Conservation (phyloP, 2,797 vertebrate genomes). For the Poecilia wingei region DNA sequence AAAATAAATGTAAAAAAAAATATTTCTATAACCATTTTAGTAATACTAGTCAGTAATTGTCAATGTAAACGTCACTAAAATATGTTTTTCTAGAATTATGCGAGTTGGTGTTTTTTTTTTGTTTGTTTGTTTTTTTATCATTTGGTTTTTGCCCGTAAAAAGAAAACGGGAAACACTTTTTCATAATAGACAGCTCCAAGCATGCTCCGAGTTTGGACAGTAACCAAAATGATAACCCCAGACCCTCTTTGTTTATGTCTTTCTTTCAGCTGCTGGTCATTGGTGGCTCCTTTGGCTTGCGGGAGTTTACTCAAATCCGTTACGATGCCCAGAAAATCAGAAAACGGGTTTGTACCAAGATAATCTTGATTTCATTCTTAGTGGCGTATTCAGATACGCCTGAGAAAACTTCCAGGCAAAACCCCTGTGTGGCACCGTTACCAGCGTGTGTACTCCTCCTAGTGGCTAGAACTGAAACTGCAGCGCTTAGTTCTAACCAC, state of each 20-base stretch:
- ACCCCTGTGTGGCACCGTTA: background rate
- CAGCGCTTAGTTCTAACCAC: background rate
- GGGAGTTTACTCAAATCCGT: slow-evolving; percentile 93
- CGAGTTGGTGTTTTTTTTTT: background rate
- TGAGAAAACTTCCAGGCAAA: background rate
- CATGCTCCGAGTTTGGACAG: background rate
- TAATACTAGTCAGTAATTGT: background rate
- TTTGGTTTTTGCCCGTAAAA: background rate
- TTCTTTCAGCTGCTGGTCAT: slow-evolving; percentile 87
- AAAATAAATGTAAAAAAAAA: background rate
- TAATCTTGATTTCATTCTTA: background rate
- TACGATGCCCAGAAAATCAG: slow-evolving; percentile 88
- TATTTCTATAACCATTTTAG: background rate
- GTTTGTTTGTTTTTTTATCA: background rate
- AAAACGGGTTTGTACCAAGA: slow-evolving; percentile 79
- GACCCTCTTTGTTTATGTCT: background rate
- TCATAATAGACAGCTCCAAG: background rate
- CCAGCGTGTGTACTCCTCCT: slow-evolving; percentile 30
- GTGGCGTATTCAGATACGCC: too few species aligned
- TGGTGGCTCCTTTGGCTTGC: slow-evolving; percentile 93
- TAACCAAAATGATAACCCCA: background rate
- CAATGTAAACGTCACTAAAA: background rate
- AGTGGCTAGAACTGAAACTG: slow-evolving; percentile 37
- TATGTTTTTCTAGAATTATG: background rate
- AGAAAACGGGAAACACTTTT: background rate